Base-by-base conservation (phyloP, 2,113 vertebrate genomes). In the Thymallus thymallus region DNA sequence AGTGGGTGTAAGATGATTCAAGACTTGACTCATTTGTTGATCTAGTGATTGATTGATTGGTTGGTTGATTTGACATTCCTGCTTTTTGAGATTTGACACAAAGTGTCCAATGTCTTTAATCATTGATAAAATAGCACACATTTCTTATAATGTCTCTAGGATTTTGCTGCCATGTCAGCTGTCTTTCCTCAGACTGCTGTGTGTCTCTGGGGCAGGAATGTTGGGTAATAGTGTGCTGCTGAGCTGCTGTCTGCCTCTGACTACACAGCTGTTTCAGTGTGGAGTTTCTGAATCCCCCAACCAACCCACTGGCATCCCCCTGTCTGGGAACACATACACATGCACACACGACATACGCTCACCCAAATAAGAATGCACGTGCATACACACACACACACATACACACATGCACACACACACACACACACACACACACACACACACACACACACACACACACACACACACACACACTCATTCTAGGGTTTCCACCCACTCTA, bases 191-290 rank as follows among this genome's bases (percentile, higher is more conserved):
- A 46, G 18, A 48, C 10, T 46, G 55, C 55, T 58, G 12, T 55
- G 41, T 14, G 23, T 29, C 46, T 55, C 22, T 58, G 51, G 16
- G 7, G 55, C 69, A n/a, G 68, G 51, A 30, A 30, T 58, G 18
- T 3, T 20, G 51, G 55, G 48, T 56, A 48, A 48, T 58, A 35
- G 46, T 55, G 68, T n/a, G n/a, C n/a, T 29, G 68, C 9, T n/a
- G 20, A 56, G 55, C 55, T 6, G 3, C 55, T 58, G 20, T n/a
- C 55, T 84, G 73, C 82, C 73, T 74, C 64, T 84, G 75, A 83
- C 73, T 74, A 82, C 86, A 85, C 86, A 87, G 83, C 85, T 89
- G 85, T 89, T 88, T 83, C 64, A 48, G 73, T 83, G 76, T 78
- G 46, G 60, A 46, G 66, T 48, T 76, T 65, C 13, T 16, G 69